Evolutionary conservation across 1,140 invertebrate genomes (phyloP), one percentile per base, ranked within the genome.

Genomic region (Scaptomyza hsui): DNA sequence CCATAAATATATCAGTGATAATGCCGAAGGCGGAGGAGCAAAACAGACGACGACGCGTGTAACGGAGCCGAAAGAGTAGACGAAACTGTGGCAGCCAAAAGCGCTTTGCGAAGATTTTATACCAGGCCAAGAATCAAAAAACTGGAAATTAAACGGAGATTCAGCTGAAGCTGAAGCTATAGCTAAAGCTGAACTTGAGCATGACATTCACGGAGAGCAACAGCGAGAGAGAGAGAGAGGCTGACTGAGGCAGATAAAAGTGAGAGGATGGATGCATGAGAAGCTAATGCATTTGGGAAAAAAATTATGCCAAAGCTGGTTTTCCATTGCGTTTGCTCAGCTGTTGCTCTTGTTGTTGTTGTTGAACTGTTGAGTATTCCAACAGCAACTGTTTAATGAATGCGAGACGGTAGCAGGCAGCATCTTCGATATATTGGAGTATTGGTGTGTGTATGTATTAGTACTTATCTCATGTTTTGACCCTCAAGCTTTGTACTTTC

Each of bases 41-140:
- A 1, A 4, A 29, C 32, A n/a, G 32, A n/a, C 32, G 48, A 55
- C 21, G 49, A 72, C 57, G 75, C 83, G 78, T 89, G 81, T 71
- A 86, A 75, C 77, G 45, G 44, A 68, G 73, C 62, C 75, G 45
- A 88, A 82, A 72, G 82, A 76, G 47, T 68, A 78, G 83, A 82
- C 74, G 78, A 88, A 78, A 88, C 83, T 88, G 82, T 88, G 88
- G 75, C 65, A 72, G 67, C 75, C 78, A 72, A 89, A 78, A 89
- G 83, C 78, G 68, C 67, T 71, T 37, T 60, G 41, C 62, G 42
- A 68, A 78, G 83, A 82, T 82, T 88, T 73, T 88, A 88, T 88
- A 75, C 47, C 83, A 70, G 60, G 82, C 78, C 78, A 89, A 88
- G 82, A 89, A 88, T 88, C 53, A 47, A 70, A 55, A 70, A 76